A percentile compares a stretch with the other conserved stretches of the same genome.
phyloP scores from a whole-genome alignment of 2,797 vertebrate genomes.

The Neopelma chrysocephalum region DNA sequence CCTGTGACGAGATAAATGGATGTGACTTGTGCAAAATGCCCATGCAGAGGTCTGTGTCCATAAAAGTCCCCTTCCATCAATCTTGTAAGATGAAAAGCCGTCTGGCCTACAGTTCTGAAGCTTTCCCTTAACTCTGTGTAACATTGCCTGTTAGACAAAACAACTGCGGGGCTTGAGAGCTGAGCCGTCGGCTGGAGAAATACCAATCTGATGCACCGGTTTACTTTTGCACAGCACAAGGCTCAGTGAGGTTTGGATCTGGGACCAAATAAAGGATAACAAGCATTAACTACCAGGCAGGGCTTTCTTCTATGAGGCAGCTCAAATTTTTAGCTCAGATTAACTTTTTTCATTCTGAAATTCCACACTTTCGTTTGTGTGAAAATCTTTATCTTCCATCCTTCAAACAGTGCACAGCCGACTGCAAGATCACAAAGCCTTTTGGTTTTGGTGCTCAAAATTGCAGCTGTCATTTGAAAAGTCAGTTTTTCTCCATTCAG shows the following conservation, averaged over 20 bases:
- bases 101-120: background rate
- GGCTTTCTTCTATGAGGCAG: background rate
- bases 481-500: background rate
- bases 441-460: background rate
- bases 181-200: background rate
- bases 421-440: background rate
- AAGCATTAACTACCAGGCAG: background rate
- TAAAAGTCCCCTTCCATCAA: background rate
- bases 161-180: background rate
- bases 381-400: background rate
- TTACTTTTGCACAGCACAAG: background rate
- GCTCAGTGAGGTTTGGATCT: background rate
- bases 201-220: background rate
- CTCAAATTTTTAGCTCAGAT: background rate
- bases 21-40: background rate
- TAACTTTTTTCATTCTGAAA: background rate
- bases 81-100: background rate
- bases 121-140: background rate
- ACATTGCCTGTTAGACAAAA: background rate
- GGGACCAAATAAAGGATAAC: background rate
- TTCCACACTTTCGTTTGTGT: background rate
- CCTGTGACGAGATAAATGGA: background rate
- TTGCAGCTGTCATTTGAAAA: background rate
- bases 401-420: background rate
- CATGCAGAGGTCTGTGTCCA: background rate